Evolutionary conservation across 1,140 invertebrate species (phyloP).

Genomic region (Lordiphosa mommai): DNA sequence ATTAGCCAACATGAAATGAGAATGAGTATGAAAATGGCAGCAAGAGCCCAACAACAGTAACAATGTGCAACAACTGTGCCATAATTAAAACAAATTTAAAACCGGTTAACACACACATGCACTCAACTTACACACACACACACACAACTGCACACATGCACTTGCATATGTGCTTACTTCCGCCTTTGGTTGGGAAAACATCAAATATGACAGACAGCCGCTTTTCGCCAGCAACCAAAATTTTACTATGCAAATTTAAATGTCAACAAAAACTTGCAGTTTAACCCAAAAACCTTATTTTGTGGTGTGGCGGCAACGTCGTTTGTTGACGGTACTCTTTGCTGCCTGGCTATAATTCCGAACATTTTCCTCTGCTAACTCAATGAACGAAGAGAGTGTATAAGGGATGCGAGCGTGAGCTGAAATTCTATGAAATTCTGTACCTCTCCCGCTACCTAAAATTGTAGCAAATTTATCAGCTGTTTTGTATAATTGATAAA

Average conservation of each 20-base stretch:
- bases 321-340: conserved; percentile 18
- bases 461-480: no score
- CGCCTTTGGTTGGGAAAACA: conserved; percentile 59
- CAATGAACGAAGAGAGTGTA: conserved; percentile 11
- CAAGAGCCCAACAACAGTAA: conserved; percentile 11
- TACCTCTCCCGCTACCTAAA: not conserved
- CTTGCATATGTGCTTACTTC: conserved; percentile 43
- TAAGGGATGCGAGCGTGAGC: conserved; percentile 25
- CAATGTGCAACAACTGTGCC: conserved; percentile 55
- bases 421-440: no score
- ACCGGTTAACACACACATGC: conserved; percentile 63
- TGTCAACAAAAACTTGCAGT: conserved; percentile 75
- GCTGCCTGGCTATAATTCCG: conserved; percentile 30
- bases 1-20: conserved; percentile 29
- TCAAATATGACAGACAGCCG: conserved; percentile 65
- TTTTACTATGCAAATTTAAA: conserved; percentile 74
- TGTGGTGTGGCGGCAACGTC: conserved; percentile 23
- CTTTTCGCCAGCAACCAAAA: conserved; percentile 36
- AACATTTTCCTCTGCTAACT: conserved; percentile 51
- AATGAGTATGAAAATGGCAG: not conserved
- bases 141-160: conserved; percentile 9
- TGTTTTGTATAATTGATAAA: no score
- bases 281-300: conserved; percentile 76
- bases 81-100: conserved; percentile 77
- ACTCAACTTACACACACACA: conserved; percentile 7